Conservation (phyloP, 35 echinoderm and acorn worm species). For the Amphiura filiformis region DNA sequence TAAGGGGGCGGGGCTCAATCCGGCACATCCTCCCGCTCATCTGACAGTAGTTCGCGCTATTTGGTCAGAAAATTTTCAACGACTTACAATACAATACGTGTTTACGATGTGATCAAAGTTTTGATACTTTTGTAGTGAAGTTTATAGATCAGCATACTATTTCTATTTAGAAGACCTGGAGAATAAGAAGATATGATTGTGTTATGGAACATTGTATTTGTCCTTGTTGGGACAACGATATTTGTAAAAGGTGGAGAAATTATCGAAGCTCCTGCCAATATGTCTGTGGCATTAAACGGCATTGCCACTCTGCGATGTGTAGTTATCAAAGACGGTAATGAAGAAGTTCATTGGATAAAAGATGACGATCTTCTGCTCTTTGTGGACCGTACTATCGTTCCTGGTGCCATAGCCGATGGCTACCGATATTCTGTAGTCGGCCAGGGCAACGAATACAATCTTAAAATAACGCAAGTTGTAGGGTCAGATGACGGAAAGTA, state of each 20-base stretch:
- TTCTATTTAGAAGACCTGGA: background rate
- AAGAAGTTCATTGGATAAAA: background rate
- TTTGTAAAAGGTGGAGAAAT: background rate
- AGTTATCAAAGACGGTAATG: background rate
- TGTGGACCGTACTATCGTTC: background rate
- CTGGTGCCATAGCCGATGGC: background rate
- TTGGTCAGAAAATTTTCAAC: background rate
- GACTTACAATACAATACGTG: background rate
- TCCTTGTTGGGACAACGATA: background rate
- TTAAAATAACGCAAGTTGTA: background rate
- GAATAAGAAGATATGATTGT: background rate
- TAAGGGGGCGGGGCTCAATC: background rate
- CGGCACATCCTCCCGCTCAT: background rate
- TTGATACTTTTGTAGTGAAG: background rate
- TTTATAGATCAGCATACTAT: background rate
- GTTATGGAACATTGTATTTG: background rate
- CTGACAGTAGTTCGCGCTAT: background rate
- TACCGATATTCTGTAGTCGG: background rate
- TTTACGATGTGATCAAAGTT: background rate
- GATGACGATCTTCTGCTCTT: background rate
- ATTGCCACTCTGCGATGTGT: background rate
- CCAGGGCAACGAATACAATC: background rate
- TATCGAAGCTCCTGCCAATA: background rate
- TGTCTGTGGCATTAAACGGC: background rate
- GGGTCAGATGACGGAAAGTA: background rate